phyloP scores from a whole-genome alignment of 2,113 vertebrate species.

The Campylomormyrus numenius region DNA sequence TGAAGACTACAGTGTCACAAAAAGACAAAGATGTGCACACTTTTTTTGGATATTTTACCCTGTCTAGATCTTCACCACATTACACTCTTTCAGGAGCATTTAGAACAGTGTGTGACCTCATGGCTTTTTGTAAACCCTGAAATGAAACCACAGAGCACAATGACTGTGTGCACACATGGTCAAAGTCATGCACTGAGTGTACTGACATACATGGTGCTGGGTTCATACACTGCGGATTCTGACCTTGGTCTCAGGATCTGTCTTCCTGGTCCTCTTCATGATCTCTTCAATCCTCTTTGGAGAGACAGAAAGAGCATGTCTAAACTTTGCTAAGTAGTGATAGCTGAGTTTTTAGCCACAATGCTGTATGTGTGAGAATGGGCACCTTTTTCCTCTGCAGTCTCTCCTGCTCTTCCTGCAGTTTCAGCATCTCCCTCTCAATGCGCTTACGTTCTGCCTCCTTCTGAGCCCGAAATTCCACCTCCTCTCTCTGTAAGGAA shows the following conservation, averaged over 20 bases:
- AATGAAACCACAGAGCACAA: not conserved
- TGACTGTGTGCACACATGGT: not conserved
- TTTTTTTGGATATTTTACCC: not conserved
- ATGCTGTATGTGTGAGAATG: not conserved
- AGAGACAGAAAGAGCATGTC: not conserved
- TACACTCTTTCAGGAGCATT: not conserved
- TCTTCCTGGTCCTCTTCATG: conserved; percentile 94
- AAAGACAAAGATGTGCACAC: not conserved
- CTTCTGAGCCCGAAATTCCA: conserved; percentile 73
- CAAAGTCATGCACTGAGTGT: not conserved
- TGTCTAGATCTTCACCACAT: not conserved
- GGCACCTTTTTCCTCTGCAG: conserved; percentile 89
- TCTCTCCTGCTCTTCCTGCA: conserved; percentile 91
- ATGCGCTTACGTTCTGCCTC: conserved; percentile 79
- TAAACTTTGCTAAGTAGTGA: not conserved
- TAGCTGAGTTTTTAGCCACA: not conserved
- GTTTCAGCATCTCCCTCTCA: conserved; percentile 84
- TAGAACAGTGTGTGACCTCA: not conserved
- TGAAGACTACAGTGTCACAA: not conserved
- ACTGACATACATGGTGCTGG: not conserved
- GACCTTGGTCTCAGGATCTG: conserved; percentile 74
- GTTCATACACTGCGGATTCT: not conserved
- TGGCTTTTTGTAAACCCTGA: not conserved
- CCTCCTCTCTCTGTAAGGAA: conserved; percentile 74
- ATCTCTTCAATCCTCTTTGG: conserved; percentile 95